Percentiles rank a stretch among this genome's conserved stretches.
phyloP scores from a whole-genome alignment of 1,140 invertebrate genomes.

The Scaptomyza graminum region DNA sequence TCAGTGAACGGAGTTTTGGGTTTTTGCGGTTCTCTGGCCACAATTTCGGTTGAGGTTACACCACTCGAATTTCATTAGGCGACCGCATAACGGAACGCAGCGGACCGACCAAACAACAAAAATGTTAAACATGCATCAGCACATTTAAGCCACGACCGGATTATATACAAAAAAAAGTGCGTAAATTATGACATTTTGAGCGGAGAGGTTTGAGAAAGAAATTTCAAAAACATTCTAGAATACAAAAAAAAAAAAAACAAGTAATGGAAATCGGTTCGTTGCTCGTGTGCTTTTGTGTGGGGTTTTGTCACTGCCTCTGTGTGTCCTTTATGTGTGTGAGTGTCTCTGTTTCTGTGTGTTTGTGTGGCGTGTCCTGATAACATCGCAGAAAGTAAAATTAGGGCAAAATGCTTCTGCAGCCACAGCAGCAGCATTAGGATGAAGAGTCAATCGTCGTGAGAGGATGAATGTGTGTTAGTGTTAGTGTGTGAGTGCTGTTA shows the following conservation, averaged over 20 bases:
- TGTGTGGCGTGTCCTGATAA: conserved; percentile 70
- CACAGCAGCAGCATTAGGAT: conserved; percentile 4
- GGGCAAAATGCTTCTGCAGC: conserved; percentile 69
- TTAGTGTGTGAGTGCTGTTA: background rate
- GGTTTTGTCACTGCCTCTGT: conserved; percentile 36
- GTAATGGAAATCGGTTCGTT: conserved; percentile 43
- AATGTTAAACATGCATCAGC: conserved; percentile 53
- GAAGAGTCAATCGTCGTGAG: conserved; percentile 26
- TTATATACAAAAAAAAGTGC: conserved; percentile 73
- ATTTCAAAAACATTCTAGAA: conserved; percentile 28
- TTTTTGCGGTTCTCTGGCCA: conserved; percentile 11
- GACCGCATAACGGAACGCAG: conserved; percentile 37
- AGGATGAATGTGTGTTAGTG: background rate
- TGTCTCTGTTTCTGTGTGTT: conserved; percentile 32
- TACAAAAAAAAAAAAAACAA: conserved; percentile 17
- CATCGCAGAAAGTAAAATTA: conserved; percentile 82
- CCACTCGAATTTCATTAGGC: conserved; percentile 69
- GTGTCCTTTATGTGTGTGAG: conserved; percentile 19
- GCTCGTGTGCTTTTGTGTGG: conserved; percentile 36
- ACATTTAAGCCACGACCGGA: conserved; percentile 49
- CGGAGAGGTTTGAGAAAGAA: conserved; percentile 1
- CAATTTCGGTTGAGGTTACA: conserved; percentile 46
- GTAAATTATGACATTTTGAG: conserved; percentile 74
- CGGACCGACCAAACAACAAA: conserved; percentile 17
- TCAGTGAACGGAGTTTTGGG: conserved; percentile 20